Percentiles rank a stretch among this genome's conserved stretches.
These are phyloP conservation scores for Callinectes sapidus DNA, from an alignment of 2,888 invertebrate genomes.

Conservation along the genomic window DNA sequence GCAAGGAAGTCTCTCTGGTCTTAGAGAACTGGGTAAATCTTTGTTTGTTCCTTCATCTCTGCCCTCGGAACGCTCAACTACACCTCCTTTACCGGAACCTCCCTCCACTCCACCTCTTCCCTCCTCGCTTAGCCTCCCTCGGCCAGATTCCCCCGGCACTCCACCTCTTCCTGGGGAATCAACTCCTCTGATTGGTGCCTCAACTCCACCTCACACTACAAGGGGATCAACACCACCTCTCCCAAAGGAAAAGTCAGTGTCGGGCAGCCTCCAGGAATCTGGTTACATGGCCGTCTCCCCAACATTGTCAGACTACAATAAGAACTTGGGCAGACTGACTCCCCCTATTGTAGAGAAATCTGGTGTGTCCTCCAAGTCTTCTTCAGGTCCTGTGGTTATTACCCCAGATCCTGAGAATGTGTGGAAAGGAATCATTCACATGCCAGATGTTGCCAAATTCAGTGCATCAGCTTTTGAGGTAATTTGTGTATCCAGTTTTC, in stretches of 20 bases:
- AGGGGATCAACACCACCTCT: not conserved
- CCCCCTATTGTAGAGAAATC: conserved; percentile 39
- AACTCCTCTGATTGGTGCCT: not conserved
- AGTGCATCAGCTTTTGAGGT: conserved; percentile 72
- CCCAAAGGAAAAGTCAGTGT: not conserved
- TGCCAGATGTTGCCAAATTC: conserved; percentile 73
- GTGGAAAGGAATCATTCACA: conserved; percentile 72
- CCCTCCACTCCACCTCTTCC: conserved; percentile 60
- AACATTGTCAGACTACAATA: not conserved
- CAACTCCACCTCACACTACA: conserved; percentile 36
- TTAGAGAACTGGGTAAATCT: not conserved
- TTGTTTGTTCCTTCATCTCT: not conserved
- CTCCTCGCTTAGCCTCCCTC: not conserved
- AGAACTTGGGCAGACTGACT: conserved; percentile 52
- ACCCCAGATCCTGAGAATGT: conserved; percentile 57
- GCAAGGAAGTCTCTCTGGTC: not conserved
- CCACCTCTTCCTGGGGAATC: conserved; percentile 4
- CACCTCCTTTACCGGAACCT: conserved; percentile 39
- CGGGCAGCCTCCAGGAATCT: not conserved
- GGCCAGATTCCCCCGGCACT: conserved; percentile 32
- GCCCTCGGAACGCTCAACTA: not conserved
- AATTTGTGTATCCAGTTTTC: conserved; percentile 30
- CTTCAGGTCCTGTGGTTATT: not conserved
- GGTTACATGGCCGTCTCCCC: not conserved
- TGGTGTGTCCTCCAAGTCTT: not conserved